Base-by-base conservation (phyloP, 2,797 vertebrate species). In the Crocidura indochinensis region DNA sequence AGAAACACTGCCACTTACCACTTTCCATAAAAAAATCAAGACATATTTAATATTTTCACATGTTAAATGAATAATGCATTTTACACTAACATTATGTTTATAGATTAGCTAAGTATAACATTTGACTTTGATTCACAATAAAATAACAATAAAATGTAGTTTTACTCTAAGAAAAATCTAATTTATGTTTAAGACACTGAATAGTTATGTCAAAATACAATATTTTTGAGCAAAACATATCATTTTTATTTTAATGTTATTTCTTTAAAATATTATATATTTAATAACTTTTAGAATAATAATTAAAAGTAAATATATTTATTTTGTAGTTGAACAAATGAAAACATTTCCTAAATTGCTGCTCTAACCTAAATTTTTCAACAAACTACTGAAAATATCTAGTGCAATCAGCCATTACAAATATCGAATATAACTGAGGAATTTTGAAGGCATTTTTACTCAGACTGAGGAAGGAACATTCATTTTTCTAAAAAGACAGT, bases 351-450 rank as follows among this genome's bases (percentile, higher is more conserved):
- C 38, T 51, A 75, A 76, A 29, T 62, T 80, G 38, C 17, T 68
- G 46, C 1, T 91, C 46, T 64, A 53, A 11, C 8, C 3, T 87
- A 17, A 91, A 88, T 17, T 81, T 53, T 22, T 83, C 29, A 88
- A 77, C 10, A 87, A 81, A 84, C 87, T 67, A 72, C n/a, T 56
- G 46, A 72, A 89, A 81, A 71, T 90, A 1, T 46, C 73, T 73
- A 22, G 2, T 86, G 4, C 76, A 64, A 47, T 9, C 47, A 75
- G n/a, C 19, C 7, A 53, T 71, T 10, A 11, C 8, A 84, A 44
- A 75, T 0, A 86, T 38, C 22, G 65, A 8, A 1, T 0, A 8
- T 46, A 8, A 56, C 1, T 62, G 24, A 47, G 2, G 1, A 4
- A 24, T 83, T 65, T 77, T 86, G 27, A 2, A 78, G 26, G 20